phyloP scores from a whole-genome alignment of 2,797 vertebrate genomes.

The Fringilla coelebs region DNA sequence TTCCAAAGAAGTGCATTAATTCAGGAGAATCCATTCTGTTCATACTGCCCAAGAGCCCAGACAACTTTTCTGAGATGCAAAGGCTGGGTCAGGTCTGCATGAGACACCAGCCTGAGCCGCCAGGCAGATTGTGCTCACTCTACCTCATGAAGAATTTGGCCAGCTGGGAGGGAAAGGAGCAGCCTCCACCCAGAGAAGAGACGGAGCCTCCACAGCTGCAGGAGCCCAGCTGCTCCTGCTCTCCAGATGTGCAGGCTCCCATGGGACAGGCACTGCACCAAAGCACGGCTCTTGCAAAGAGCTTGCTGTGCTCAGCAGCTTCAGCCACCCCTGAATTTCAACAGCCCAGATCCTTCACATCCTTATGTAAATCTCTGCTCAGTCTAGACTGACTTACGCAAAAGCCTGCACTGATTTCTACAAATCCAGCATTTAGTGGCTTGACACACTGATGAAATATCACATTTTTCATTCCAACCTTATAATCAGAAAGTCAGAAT shows the following conservation, averaged over 20 bases:
- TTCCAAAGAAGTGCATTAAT: not conserved
- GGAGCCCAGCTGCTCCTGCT: rapidly evolving
- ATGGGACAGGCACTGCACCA: not conserved
- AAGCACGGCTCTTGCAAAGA: not conserved
- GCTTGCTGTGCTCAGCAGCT: not conserved
- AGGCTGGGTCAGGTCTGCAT: not conserved
- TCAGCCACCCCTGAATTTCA: not conserved
- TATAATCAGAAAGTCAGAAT: constrained; percentile 43
- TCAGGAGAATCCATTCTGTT: not conserved
- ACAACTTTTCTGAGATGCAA: not conserved
- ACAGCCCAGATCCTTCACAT: not conserved
- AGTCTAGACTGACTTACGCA: not conserved
- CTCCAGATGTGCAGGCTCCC: not conserved
- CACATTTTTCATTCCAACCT: constrained; percentile 34
- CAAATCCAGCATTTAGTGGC: not conserved
- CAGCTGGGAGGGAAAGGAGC: not conserved
- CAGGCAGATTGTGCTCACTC: not conserved
- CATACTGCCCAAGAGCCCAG: not conserved
- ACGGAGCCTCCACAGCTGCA: not conserved
- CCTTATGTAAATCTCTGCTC: not conserved
- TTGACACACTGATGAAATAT: constrained; percentile 31
- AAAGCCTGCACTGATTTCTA: not conserved
- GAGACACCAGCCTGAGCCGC: not conserved
- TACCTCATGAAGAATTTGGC: not conserved
- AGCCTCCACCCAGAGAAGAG: not conserved